These are phyloP conservation scores for Agrilus cyanescens DNA, from an alignment of 2,888 invertebrate species.

Conservation along the genomic window DNA sequence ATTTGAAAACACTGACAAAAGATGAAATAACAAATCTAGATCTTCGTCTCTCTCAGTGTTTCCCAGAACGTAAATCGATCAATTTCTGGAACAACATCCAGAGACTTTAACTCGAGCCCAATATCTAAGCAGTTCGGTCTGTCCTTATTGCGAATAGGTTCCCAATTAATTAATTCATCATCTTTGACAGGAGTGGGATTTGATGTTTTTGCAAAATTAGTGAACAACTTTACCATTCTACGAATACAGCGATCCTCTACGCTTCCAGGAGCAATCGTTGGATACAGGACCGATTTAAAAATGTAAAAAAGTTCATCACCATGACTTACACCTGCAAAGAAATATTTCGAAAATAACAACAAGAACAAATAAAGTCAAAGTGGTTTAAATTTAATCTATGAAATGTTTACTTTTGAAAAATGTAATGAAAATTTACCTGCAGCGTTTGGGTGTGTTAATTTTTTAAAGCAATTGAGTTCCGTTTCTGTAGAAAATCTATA, in stretches of 20 bases:
- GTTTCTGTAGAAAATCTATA: constrained; percentile 5
- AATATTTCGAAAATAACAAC: too few relatives aligned
- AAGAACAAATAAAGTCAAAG: too few relatives aligned
- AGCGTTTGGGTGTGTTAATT: not conserved
- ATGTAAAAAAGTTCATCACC: constrained; percentile 23
- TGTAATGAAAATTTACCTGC: not conserved
- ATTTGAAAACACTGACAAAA: too few relatives aligned
- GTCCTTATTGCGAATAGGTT: constrained; percentile 16
- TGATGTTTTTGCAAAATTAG: constrained; percentile 22
- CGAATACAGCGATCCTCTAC: constrained; percentile 15
- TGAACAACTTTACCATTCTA: constrained; percentile 20
- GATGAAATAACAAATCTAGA: too few relatives aligned
- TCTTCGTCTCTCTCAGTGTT: not conserved
- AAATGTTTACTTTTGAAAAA: too few relatives aligned
- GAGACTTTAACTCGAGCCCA: constrained; percentile 16
- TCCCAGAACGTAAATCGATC: constrained; percentile 24
- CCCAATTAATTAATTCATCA: constrained; percentile 17
- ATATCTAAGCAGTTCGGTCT: constrained; percentile 23
- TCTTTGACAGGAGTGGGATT: constrained; percentile 15
- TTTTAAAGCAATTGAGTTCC: constrained; percentile 7
- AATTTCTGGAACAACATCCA: constrained; percentile 18
- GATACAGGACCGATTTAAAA: constrained; percentile 15
- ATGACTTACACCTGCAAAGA: constrained; percentile 18
- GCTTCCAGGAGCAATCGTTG: constrained; percentile 12
- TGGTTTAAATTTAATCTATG: too few relatives aligned